Base-by-base conservation (phyloP, 2,797 vertebrate species). In the Lepilemur septentrionalis region DNA sequence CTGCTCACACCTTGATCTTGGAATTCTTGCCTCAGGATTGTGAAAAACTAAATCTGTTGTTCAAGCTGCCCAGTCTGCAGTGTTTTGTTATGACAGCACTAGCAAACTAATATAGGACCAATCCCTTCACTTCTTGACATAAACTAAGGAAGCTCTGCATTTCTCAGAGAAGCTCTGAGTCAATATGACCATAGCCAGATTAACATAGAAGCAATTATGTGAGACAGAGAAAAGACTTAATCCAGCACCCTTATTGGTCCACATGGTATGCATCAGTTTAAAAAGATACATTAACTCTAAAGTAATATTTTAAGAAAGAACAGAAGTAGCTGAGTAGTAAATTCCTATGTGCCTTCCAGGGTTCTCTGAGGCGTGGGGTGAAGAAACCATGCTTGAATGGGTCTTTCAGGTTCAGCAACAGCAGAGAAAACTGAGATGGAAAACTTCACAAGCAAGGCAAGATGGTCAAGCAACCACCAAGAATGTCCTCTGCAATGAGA, bases 61-160 rank as follows among this genome's bases (percentile, higher is more conserved):
- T 59, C 43, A 85, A 85, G 4, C 4, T 0, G 28, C 7, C 8
- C 8, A 52, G 9, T 30, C 4, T 35, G 22, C 4, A 41, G 15
- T 7, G 38, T 28, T 15, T 28, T 38, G 38, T 48, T 41, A n/a
- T 57, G 22, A 57, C 9, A 57, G 6, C 22, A 23, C 55, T 23
- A 23, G 8, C 1, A 23, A 57, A 57, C 7, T 38, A 69, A 25
- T 32, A 23, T 4, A 76, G 18, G 32, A 86, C 25, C 2, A 32
- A 30, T 52, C 4, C 20, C 5, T 70, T 70, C 23, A 52, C 46
- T 28, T 55, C 22, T 69, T 88, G 23, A n/a, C 32, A 48, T 6
- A 38, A 28, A 50, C 6, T 75, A 30, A n/a, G 50, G 12, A 91
- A 30, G 4, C 12, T 69, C 4, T 0, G 0, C 23, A 50, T 59